Percentiles rank a stretch among this genome's conserved stretches.
phyloP scores from a whole-genome alignment of 2,797 vertebrate species.

The Enteromius argenteus region DNA sequence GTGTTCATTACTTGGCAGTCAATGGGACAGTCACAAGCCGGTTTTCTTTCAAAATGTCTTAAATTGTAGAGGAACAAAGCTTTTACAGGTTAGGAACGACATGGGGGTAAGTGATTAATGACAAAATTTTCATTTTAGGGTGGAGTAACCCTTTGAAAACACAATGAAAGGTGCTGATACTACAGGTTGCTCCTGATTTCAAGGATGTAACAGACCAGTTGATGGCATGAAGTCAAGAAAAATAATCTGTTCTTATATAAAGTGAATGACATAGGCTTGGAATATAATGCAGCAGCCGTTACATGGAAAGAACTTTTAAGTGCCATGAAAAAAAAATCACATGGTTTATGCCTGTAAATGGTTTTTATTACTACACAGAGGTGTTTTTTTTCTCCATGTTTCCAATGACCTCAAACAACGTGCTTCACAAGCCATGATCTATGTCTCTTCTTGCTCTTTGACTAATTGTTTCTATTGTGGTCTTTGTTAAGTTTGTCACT shows the following conservation, averaged over 20 bases:
- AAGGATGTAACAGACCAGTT: slow-evolving; percentile 18
- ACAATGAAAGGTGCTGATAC: not conserved
- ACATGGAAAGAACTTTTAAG: not conserved
- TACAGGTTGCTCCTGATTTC: not conserved
- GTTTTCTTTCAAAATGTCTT: too few species aligned
- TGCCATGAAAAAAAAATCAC: not conserved
- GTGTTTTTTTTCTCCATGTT: not conserved
- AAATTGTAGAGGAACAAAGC: too few species aligned
- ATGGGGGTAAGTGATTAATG: too few species aligned
- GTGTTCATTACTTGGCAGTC: too few species aligned
- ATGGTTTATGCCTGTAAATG: not conserved
- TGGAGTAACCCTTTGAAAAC: not conserved
- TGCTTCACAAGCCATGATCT: slow-evolving; percentile 22
- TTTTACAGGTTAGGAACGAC: too few species aligned
- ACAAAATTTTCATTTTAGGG: too few species aligned
- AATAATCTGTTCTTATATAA: not conserved
- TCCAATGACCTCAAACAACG: not conserved
- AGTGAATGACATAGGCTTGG: not conserved
- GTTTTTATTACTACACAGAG: not conserved
- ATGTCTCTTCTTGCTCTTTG: slow-evolving; percentile 66
- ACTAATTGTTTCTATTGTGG: slow-evolving; percentile 62
- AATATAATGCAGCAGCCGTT: not conserved
- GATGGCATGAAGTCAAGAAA: not conserved
- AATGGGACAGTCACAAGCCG: too few species aligned
- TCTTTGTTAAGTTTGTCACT: slow-evolving; percentile 54